Conservation (phyloP, 2,888 invertebrate genomes). For the Norana najaformis region DNA sequence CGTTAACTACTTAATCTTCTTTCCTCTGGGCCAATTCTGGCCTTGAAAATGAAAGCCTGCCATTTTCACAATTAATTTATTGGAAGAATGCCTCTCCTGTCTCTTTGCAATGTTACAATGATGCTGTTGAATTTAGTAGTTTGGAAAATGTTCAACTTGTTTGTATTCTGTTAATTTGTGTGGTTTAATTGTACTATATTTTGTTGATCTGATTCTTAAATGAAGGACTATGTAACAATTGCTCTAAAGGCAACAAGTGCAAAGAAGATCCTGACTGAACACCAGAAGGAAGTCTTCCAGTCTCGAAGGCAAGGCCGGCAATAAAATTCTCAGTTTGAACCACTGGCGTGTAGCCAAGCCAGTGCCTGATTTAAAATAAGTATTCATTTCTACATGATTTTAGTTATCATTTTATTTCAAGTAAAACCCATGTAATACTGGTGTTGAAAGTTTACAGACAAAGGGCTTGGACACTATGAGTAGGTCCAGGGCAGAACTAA, state of each 20-base stretch:
- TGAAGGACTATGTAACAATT: conserved; percentile 9
- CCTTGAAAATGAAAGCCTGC: background rate
- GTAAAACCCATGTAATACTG: background rate
- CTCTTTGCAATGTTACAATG: too few relatives aligned
- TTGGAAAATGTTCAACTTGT: background rate
- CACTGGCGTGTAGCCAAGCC: too few relatives aligned
- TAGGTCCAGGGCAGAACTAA: background rate
- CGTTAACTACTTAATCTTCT: background rate
- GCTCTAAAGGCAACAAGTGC: background rate
- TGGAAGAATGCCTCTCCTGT: too few relatives aligned
- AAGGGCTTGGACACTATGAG: too few relatives aligned
- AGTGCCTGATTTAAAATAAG: background rate
- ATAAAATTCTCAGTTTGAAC: background rate
- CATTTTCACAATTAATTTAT: background rate
- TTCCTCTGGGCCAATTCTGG: background rate
- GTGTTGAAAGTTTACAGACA: background rate
- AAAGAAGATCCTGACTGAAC: conserved; percentile 55
- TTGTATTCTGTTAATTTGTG: background rate
- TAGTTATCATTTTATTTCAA: background rate
- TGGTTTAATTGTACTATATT: background rate
- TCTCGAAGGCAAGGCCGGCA: background rate
- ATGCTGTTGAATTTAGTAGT: too few relatives aligned
- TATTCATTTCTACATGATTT: background rate
- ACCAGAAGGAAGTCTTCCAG: conserved; percentile 57
- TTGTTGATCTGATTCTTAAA: background rate